Evolutionary conservation across 1,140 invertebrate species (phyloP), one percentile per base, ranked within the genome.

Genomic region (Heliconius nattereri): DNA sequence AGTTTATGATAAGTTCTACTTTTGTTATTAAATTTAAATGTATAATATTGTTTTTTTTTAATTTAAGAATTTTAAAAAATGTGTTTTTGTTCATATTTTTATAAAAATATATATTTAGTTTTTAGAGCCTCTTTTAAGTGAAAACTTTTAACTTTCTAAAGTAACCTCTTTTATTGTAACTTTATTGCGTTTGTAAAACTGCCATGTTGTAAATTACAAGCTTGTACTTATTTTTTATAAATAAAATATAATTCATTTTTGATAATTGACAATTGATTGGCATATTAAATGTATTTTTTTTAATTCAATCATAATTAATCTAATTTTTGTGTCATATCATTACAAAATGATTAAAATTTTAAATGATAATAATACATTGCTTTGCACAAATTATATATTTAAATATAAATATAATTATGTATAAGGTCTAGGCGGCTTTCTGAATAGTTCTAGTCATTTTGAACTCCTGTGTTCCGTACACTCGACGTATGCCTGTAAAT

Each of bases 361-460:
- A 45, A 45, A 45, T 45, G 0, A 16, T 0, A 45, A 16, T 45
- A 16, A 45, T 74, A 9, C 2, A 23, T 23, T 23, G 40, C 0
- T 11, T 8, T 57, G 7, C n/a, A 23, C 8, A 57, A 19, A 45
- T 45, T 54, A 54, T 54, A n/a, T 54, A 54, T 57, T n/a, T 57
- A 57, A n/a, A n/a, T 57, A n/a, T 7, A 32, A 29, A 13, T 32
- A 29, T 29, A 71, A 32, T 29, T 9, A n/a, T 2, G 35, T 52
- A 71, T 78, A 78, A 84, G 81, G 79, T 85, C 71, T 87, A 82
- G 89, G 87, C 91, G 90, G 90, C 90, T 89, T 84, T 84, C 89
- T 88, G 77, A 85, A 91, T 91, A 91, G 87, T 86, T 94, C 92
- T 94, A 94, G 92, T 94, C 91, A 94, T 94, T 92, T 90, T 87